phyloP scores from a whole-genome alignment of 2,113 vertebrate species.

The Nothoprocta perdicaria region DNA sequence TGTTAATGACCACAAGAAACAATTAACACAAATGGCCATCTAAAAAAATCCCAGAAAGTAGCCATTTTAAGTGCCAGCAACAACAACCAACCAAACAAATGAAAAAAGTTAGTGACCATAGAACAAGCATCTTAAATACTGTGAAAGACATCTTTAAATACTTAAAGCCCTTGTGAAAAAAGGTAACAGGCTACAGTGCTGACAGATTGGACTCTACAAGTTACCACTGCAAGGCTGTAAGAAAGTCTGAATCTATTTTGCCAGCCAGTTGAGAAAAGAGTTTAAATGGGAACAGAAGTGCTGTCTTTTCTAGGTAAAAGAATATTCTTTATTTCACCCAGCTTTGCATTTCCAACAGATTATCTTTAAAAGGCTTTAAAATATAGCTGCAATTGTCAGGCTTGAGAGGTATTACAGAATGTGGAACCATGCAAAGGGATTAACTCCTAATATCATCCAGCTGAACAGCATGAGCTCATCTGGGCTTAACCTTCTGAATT shows the following conservation, averaged over 20 bases:
- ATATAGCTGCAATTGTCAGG: conserved; percentile 52
- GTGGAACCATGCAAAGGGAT: conserved; percentile 28
- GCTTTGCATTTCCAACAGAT: conserved; percentile 46
- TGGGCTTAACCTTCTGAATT: conserved; percentile 57
- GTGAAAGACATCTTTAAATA: conserved; percentile 8
- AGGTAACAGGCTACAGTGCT: not conserved
- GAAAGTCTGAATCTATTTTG: not conserved
- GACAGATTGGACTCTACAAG: not conserved
- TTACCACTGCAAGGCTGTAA: not conserved
- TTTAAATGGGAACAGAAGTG: not conserved
- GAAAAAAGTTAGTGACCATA: not conserved
- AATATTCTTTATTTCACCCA: not conserved
- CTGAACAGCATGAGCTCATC: conserved; percentile 61
- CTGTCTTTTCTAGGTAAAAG: not conserved
- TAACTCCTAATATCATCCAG: conserved; percentile 71
- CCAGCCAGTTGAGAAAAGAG: not conserved
- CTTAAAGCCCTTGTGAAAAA: not conserved
- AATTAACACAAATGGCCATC: not conserved
- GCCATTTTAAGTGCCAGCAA: not conserved
- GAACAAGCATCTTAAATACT: conserved; percentile 5
- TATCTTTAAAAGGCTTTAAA: conserved; percentile 60
- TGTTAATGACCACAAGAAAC: not conserved
- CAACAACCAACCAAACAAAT: not conserved
- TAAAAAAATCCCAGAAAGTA: not conserved
- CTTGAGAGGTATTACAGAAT: conserved; percentile 58